A percentile compares a stretch with the other conserved stretches of the same genome.
These are phyloP conservation scores for Nebria ingens DNA, from an alignment of 1,140 invertebrate species.

Conservation along the genomic window DNA sequence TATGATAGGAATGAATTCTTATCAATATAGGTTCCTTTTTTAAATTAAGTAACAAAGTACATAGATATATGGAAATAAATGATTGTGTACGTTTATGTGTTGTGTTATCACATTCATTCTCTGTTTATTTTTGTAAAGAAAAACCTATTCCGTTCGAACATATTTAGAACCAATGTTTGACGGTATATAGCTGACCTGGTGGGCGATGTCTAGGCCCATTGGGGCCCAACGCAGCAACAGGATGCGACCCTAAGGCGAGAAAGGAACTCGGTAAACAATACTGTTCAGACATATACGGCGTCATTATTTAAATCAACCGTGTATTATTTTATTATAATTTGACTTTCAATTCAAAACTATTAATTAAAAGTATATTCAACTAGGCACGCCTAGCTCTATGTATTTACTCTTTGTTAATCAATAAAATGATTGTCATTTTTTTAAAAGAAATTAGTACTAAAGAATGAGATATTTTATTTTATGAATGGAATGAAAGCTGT, in stretches of 20 bases:
- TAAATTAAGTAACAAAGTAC: no score
- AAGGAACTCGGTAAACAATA: background rate
- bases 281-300: background rate
- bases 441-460: background rate
- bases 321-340: background rate
- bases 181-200: slow-evolving; percentile 5
- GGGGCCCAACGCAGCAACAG: slow-evolving; percentile 1
- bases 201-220: background rate
- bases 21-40: no score
- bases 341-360: background rate
- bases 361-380: background rate
- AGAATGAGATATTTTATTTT: slow-evolving; percentile 6
- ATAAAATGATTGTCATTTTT: background rate
- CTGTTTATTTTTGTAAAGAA: no score
- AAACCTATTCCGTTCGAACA: no score
- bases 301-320: background rate
- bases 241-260: slow-evolving; percentile 5
- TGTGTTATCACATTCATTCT: no score
- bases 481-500: slow-evolving; percentile 21
- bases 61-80: no score
- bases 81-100: no score
- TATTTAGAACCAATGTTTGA: no score
- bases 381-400: background rate
- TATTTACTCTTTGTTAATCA: no score
- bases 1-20: no score